Base-by-base conservation (phyloP, 2,888 invertebrate genomes). In the Creontiades dilutus region DNA sequence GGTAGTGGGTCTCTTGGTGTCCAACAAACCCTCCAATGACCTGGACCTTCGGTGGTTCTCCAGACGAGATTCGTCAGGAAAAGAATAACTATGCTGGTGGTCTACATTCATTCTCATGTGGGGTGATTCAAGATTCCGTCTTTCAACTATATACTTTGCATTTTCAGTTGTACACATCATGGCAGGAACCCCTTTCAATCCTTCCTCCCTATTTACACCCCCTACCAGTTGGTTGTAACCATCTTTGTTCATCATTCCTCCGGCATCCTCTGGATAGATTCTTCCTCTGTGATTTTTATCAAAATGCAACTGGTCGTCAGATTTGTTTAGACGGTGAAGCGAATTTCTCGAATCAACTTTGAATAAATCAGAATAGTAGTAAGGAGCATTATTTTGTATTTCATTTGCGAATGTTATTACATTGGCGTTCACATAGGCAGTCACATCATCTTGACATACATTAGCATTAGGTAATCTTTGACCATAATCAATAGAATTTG, bases 341-440 rank as follows among this genome's bases (percentile, higher is more conserved):
- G 88, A 88, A 80, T 91, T 90, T 27, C 68, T 85, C 46, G 90
- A 57, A 61, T 91, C 91, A 7, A 90, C 91, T 91, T 92, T 92
- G 94, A 92, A 95, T 85, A 95, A 94, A 93, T 98, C 97, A 0
- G 97, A 97, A 93, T 97, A 97, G 92, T 97, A 97, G 92, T 97
- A 97, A 0, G 97, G 97, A 52, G 97, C 97, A 0, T 93, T 93
- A 89, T 96, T 95, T 91, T 96, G 95, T 91, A 95, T 95, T 80
- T 91, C 89, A 47, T 86, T 37, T 13, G 37, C 80, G n/a, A 37
- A n/a, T n/a, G n/a, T 47, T 37, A 81, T n/a, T 14, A 81, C 57
- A 57, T 28, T 57, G n/a, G 68, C 57, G 47, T 89, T 82, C 9
- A 68, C 89, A 68, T 82, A 89, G 23, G 48, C n/a, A 28, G 28